Conservation (phyloP, 2,113 vertebrate species). For the Siniperca chuatsi region DNA sequence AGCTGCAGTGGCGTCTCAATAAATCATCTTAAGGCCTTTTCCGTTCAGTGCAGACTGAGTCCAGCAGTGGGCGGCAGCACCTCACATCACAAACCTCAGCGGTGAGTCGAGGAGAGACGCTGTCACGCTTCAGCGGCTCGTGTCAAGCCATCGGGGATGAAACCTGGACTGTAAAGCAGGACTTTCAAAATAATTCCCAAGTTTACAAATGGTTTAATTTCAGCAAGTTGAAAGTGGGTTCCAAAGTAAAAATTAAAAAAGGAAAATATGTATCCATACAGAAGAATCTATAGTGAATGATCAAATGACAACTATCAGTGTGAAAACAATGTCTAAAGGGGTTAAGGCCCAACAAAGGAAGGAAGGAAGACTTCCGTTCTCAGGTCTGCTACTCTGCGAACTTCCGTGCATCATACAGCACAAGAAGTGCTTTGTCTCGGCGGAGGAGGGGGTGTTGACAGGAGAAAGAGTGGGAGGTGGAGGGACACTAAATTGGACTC, state of each 20-base stretch:
- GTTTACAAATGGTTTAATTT: too few relatives aligned
- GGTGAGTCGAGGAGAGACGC: neutral
- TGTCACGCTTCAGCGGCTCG: neutral
- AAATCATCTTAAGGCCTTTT: neutral
- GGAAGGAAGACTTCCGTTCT: neutral
- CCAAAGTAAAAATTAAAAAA: too few relatives aligned
- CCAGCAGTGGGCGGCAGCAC: conserved; percentile 59
- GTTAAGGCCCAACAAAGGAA: too few relatives aligned
- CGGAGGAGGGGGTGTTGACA: conserved; percentile 35
- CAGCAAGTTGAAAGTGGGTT: neutral
- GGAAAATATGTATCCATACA: too few relatives aligned
- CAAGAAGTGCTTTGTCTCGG: conserved; percentile 71
- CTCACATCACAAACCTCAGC: neutral
- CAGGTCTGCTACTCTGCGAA: too few relatives aligned
- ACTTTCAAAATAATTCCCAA: conserved; percentile 33
- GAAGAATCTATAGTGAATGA: too few relatives aligned
- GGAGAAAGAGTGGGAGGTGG: conserved; percentile 27
- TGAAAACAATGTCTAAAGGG: too few relatives aligned
- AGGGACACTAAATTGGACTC: conserved; percentile 34
- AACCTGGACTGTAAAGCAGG: accelerated
- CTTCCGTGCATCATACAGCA: neutral
- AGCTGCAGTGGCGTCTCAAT: neutral
- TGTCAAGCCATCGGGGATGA: neutral
- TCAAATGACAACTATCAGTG: too few relatives aligned
- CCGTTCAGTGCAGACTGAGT: neutral